These are phyloP conservation scores for Brachyalestes nurse DNA, from an alignment of 2,797 vertebrate genomes.

Conservation along the genomic window DNA sequence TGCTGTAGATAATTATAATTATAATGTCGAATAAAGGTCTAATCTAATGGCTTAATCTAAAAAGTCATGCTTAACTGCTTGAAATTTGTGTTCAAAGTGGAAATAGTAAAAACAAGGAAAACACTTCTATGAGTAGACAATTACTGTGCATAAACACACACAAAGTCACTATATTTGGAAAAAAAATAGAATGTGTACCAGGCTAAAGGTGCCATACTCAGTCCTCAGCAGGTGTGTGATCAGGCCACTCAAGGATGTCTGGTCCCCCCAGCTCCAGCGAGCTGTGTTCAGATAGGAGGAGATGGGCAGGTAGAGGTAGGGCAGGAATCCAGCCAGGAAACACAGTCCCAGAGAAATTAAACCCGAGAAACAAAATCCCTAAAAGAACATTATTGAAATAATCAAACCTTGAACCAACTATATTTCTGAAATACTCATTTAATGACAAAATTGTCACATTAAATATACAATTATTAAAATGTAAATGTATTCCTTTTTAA, in stretches of 20 bases:
- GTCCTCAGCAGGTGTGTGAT: constrained; percentile 92
- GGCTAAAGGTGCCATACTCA: constrained; percentile 96
- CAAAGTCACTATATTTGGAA: not conserved
- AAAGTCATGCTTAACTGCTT: no score
- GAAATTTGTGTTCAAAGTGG: no score
- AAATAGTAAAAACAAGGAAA: no score
- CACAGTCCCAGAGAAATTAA: constrained; percentile 80
- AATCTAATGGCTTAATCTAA: no score
- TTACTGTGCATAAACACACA: not conserved
- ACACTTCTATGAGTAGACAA: not conserved
- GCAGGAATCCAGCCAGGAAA: constrained; percentile 87
- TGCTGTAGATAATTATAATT: no score
- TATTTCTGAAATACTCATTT: not conserved
- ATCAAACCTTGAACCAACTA: not conserved
- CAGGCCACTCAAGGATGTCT: constrained; percentile 88
- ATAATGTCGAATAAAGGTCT: no score
- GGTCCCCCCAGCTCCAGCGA: constrained; percentile 98
- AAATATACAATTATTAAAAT: not conserved
- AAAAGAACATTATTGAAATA: constrained; percentile 43
- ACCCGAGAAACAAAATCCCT: constrained; percentile 83
- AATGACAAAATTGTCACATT: not conserved
- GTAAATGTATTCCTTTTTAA: not conserved
- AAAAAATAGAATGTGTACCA: constrained; percentile 60
- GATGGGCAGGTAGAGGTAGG: constrained; percentile 90
- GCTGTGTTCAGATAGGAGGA: constrained; percentile 88